A percentile compares a stretch with the other conserved stretches of the same genome.
Conservation (phyloP, 2,888 invertebrate species). For the Tetragnatha montana region DNA sequence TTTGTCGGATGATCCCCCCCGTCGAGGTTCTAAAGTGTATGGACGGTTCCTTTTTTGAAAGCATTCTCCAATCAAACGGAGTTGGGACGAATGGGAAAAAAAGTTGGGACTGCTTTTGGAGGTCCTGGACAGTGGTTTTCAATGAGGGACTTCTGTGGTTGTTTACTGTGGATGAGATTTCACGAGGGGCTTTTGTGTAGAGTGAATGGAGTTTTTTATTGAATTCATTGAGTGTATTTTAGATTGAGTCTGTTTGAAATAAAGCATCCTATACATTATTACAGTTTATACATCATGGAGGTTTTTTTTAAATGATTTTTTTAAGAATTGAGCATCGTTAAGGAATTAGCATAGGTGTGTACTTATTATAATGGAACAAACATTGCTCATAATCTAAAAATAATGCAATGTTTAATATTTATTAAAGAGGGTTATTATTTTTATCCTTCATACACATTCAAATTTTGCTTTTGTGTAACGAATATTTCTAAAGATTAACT, state of each 20-base stretch:
- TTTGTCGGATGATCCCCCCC: conserved; percentile 14
- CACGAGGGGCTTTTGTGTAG: background rate
- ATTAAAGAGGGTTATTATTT: too few relatives aligned
- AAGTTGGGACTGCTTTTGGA: background rate
- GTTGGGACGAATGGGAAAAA: background rate
- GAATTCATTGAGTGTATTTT: background rate
- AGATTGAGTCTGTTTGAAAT: background rate
- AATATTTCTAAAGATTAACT: too few relatives aligned
- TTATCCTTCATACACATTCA: too few relatives aligned
- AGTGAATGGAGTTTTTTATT: background rate
- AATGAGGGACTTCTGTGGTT: background rate
- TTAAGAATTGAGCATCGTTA: too few relatives aligned
- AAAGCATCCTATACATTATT: too few relatives aligned
- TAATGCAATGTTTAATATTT: too few relatives aligned
- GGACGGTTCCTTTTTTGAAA: conserved; percentile 24
- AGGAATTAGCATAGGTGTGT: too few relatives aligned
- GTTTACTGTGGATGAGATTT: background rate
- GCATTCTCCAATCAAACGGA: conserved; percentile 7
- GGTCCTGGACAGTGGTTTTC: background rate
- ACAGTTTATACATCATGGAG: too few relatives aligned
- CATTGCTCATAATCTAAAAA: too few relatives aligned
- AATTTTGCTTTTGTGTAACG: too few relatives aligned
- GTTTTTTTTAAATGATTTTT: too few relatives aligned
- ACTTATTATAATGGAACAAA: too few relatives aligned
- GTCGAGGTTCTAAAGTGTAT: conserved; percentile 17